Percentiles rank a stretch among this genome's conserved stretches.
These are phyloP conservation scores for Gonocerus acuteangulatus DNA, from an alignment of 2,888 invertebrate genomes.

Conservation along the genomic window DNA sequence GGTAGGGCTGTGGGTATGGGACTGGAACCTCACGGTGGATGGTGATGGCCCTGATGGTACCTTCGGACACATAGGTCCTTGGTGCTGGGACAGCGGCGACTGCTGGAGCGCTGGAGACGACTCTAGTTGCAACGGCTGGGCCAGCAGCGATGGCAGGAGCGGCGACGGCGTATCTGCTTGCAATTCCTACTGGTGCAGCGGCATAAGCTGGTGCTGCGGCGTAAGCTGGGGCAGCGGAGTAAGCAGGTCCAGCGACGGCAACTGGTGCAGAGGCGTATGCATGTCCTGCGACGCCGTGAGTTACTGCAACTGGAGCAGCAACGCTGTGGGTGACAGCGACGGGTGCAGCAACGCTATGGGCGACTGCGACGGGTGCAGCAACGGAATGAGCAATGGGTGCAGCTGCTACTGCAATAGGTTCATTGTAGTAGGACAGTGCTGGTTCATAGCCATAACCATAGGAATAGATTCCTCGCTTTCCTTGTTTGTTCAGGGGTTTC, in stretches of 20 bases:
- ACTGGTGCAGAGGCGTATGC: not conserved
- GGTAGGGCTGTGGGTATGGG: slow-evolving; percentile 39
- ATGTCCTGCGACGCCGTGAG: not conserved
- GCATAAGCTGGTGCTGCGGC: slow-evolving; percentile 10
- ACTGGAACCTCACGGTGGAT: slow-evolving; percentile 38
- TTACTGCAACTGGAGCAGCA: slow-evolving; percentile 18
- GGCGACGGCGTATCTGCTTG: slow-evolving; percentile 18
- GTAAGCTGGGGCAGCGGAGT: not conserved
- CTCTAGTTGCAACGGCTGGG: slow-evolving; percentile 6
- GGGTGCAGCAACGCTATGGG: slow-evolving; percentile 4
- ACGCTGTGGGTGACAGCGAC: not conserved
- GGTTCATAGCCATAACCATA: slow-evolving; percentile 31
- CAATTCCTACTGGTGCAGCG: not conserved
- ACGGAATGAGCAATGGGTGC: not conserved
- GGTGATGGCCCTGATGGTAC: slow-evolving; percentile 36
- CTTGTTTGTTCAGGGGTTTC: slow-evolving; percentile 29
- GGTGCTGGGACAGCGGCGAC: slow-evolving; percentile 25
- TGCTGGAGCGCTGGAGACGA: slow-evolving; percentile 19
- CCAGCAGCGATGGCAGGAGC: slow-evolving; percentile 18
- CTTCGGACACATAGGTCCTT: slow-evolving; percentile 29
- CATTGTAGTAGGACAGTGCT: not conserved
- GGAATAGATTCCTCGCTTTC: slow-evolving; percentile 35
- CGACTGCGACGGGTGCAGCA: slow-evolving; percentile 20
- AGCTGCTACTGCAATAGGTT: not conserved
- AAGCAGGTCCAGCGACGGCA: not conserved